phyloP scores from a whole-genome alignment of 2,113 vertebrate species.

The Sturnira hondurensis region DNA sequence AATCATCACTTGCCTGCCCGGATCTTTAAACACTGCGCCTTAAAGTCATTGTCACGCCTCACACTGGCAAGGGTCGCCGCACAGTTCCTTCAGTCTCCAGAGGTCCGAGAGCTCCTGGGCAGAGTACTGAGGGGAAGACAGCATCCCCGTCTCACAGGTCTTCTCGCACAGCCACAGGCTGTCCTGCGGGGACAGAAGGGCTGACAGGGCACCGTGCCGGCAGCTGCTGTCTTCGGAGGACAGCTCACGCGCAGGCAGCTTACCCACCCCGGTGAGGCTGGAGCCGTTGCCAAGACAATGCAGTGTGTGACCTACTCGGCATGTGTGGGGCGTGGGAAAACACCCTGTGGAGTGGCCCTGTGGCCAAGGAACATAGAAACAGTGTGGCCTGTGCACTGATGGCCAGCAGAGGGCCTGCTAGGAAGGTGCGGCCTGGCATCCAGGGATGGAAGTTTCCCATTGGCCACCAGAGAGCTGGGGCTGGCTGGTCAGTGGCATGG shows the following conservation, averaged over 20 bases:
- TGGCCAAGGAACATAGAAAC: not conserved
- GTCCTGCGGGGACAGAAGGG: slow-evolving; percentile 82
- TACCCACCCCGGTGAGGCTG: too few species aligned
- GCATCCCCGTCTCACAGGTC: slow-evolving; percentile 91
- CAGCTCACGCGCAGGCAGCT: not conserved
- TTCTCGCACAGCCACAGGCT: slow-evolving; percentile 95
- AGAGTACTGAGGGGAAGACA: slow-evolving; percentile 95
- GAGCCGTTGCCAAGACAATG: not conserved
- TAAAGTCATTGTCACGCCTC: slow-evolving; percentile 66
- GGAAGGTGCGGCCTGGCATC: not conserved
- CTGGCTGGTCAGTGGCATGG: rapidly evolving
- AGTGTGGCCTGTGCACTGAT: too few species aligned
- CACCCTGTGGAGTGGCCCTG: not conserved
- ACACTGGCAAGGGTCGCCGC: slow-evolving; percentile 92
- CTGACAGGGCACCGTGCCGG: too few species aligned
- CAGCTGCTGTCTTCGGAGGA: not conserved
- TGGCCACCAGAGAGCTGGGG: not conserved
- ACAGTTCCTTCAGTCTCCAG: slow-evolving; percentile 88
- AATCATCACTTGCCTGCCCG: not conserved
- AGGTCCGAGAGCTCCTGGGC: slow-evolving; percentile 87
- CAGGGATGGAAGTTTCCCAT: rapidly evolving
- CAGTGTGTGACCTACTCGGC: rapidly evolving
- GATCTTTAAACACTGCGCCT: not conserved
- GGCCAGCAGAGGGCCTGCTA: not conserved
- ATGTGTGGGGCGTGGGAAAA: not conserved